Conservation (phyloP, 2,888 invertebrate genomes). For the Xestoiulus laeticollis region DNA sequence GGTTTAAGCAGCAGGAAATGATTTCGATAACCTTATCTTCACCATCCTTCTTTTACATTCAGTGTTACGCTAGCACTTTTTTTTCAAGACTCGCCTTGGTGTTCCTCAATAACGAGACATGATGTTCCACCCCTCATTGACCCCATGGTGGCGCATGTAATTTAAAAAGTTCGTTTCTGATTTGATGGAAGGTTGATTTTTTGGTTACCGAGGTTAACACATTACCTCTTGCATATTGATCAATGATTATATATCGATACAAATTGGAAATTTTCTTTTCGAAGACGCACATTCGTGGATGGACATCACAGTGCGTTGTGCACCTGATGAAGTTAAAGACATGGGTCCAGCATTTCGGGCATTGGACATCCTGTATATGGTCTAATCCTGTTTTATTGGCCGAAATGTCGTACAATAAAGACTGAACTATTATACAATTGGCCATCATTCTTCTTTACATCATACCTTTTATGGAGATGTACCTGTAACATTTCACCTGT, state of each 20-base stretch:
- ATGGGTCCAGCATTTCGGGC: too few species aligned
- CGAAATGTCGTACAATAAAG: too few species aligned
- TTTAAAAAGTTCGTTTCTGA: not conserved
- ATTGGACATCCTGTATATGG: too few species aligned
- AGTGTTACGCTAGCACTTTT: not conserved
- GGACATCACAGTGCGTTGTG: too few species aligned
- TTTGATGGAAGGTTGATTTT: conserved; percentile 23
- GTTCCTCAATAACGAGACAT: not conserved
- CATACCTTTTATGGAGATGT: too few species aligned
- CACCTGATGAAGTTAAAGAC: too few species aligned
- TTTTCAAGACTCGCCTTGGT: not conserved
- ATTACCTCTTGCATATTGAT: not conserved
- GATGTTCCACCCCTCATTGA: not conserved
- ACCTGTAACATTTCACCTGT: not conserved
- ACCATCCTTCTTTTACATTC: conserved; percentile 12
- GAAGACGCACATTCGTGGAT: not conserved
- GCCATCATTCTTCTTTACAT: not conserved
- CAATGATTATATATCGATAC: not conserved
- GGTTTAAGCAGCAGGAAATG: conserved; percentile 41
- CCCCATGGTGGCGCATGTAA: not conserved
- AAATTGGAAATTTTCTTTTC: not conserved
- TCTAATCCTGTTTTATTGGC: too few species aligned
- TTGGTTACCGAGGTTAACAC: not conserved
- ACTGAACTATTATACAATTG: too few species aligned
- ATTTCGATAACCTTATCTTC: conserved; percentile 41